Base-by-base conservation (phyloP, 2,113 vertebrate genomes). In the Nicator chloris region DNA sequence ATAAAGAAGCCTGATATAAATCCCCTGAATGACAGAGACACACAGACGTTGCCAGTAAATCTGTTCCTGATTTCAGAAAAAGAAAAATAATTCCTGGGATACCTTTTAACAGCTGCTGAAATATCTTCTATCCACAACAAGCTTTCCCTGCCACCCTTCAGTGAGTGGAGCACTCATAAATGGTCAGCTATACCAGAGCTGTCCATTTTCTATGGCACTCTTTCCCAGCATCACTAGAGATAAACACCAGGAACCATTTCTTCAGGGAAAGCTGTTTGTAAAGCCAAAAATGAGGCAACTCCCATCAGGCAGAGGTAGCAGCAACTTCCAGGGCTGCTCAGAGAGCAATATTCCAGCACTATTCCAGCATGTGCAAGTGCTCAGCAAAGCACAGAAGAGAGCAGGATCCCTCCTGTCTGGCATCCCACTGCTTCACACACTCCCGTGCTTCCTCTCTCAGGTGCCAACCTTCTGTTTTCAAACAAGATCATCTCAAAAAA, bases 391-490 rank as follows among this genome's bases (percentile, higher is more conserved):
- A n/a, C 54, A 60, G 61, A 66, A 84, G 70, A 82, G 51, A 59
- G 49, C 61, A 91, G 50, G 18, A 92, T 30, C 84, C 72, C 91
- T 88, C 90, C 82, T 56, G 68, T 31, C 68, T 47, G n/a, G 89
- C 68, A 70, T 26, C 93, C 89, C 79, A 40, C 92, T 94, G 92
- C 76, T 96, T 93, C 59, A 40, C 89, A 91, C 54, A 15, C 81
- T 73, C 63, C 82, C 0, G 2, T 82, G 72, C 71, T 93, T 96
- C 94, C 94, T 88, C 69, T 78, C 54, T 59, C 93, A 86, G 82
- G 61, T 80, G 94, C 92, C 93, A 95, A 94, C 94, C 90, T 96
- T 96, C 92, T 97, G 95, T 73, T 94, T 94, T 26, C 60, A 90
- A 94, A 82, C 40, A 45, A 45, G 70, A 91, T 37, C 16, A 22